phyloP scores from a whole-genome alignment of 2,113 vertebrate genomes.

The Asarcornis scutulata region DNA sequence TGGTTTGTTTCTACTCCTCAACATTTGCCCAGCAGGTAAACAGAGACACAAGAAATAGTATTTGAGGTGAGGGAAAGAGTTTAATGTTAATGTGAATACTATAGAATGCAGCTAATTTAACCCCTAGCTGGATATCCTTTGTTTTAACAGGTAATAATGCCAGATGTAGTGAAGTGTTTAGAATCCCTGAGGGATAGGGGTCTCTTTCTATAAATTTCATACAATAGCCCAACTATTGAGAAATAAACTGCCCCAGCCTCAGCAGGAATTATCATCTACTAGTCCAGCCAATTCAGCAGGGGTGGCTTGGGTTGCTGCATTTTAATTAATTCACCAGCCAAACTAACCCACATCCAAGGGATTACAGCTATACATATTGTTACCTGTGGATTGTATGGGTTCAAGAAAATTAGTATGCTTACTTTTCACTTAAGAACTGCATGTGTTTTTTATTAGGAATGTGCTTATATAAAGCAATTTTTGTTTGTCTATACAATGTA shows the following conservation, averaged over 20 bases:
- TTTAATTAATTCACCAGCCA: background rate
- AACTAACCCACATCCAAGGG: background rate
- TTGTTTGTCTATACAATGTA: background rate
- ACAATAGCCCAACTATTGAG: background rate
- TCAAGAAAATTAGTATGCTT: background rate
- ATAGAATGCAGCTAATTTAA: background rate
- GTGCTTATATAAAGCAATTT: background rate
- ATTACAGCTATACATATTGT: background rate
- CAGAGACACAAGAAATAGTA: background rate
- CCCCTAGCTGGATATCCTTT: background rate
- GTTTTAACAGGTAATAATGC: background rate
- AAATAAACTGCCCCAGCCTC: background rate
- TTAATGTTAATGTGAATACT: background rate
- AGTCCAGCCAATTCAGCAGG: background rate
- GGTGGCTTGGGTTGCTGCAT: background rate
- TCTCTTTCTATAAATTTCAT: background rate
- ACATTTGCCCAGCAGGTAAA: background rate
- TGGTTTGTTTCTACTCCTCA: background rate
- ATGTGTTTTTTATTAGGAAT: background rate
- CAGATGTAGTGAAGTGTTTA: background rate
- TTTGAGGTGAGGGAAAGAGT: background rate
- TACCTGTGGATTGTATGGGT: background rate
- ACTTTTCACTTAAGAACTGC: background rate
- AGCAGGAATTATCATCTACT: background rate
- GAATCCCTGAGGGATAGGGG: background rate